Evolutionary conservation across 2,797 vertebrate genomes (phyloP).

Genomic region (Zalophus californianus): DNA sequence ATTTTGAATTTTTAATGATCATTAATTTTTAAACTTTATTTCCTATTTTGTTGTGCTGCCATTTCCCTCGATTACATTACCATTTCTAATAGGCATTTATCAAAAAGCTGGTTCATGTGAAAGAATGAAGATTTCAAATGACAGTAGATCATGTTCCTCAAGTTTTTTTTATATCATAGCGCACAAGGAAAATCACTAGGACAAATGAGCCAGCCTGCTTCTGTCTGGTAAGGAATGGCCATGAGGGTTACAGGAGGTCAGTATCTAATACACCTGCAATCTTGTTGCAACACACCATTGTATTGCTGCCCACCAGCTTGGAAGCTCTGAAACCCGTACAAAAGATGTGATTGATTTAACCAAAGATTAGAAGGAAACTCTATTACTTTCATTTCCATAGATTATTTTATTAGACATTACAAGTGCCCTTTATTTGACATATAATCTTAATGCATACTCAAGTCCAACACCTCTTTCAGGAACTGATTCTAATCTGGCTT

Average conservation of each 20-base stretch:
- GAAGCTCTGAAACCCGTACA: not conserved
- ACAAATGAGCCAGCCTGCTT: not conserved
- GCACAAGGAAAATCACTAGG: not conserved
- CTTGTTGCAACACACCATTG: not conserved
- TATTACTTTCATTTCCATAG: constrained; percentile 29
- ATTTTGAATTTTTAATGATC: not conserved
- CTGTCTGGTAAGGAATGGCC: not conserved
- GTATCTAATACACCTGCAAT: not conserved
- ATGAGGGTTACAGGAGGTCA: not conserved
- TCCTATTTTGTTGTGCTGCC: not conserved
- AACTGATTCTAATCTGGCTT: constrained; percentile 47
- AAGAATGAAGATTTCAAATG: constrained; percentile 61
- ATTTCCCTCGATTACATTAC: not conserved
- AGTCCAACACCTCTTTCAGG: not conserved
- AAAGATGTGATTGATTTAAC: constrained; percentile 29
- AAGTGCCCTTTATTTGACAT: constrained; percentile 58
- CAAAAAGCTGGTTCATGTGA: not conserved
- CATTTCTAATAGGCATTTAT: not conserved
- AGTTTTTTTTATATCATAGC: not conserved
- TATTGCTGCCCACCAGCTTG: not conserved
- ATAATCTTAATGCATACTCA: constrained; percentile 25
- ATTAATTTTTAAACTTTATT: not conserved
- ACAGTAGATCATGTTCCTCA: constrained; percentile 9
- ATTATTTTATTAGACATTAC: not conserved
- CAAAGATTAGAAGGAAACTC: not conserved